Evolutionary conservation across 2,888 invertebrate genomes (phyloP), one percentile per base, ranked within the genome.

Genomic region (Amiota mariae): DNA sequence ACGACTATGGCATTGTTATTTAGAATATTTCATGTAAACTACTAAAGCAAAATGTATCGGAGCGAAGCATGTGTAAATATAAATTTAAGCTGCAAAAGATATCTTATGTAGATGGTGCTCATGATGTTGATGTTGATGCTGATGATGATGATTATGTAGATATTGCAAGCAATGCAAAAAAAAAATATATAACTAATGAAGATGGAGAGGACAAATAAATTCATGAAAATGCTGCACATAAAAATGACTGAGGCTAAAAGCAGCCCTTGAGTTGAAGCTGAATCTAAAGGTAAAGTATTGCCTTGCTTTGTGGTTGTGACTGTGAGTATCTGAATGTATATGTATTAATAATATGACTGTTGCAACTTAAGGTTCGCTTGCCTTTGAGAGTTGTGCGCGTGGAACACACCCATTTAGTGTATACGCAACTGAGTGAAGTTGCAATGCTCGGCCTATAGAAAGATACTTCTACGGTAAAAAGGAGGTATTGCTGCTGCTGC

Each of bases 211-310:
- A 36, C 67, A 20, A 11, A 47, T 47, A 64, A 64, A 64, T 64
- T 15, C 13, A 59, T 20, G 67, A 48, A 36, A 67, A n/a, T 59
- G 51, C 67, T 15, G 18, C 67, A 64, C 13, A 11, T 9, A 46
- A 63, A 24, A 64, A n/a, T 36, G 47, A 46, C n/a, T n/a, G 20
- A 15, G 18, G 49, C 48, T 66, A 36, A 66, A 54, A 20, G 67
- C 54, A 68, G 67, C 18, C 67, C 67, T 68, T 68, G 67, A 68
- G 54, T 54, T n/a, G 1, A 15, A 59, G 59, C 59, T 18, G 11
- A 59, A 54, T 13, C 54, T n/a, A 15, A 54, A 59, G 59, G 24
- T 20, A 59, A 59, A 59, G 20, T 59, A 20, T 11, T 59, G 59
- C 11, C 11, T 11, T 59, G 59, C 11, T 2, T 24, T 24, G 24